These are phyloP conservation scores for Coenobita brevimanus DNA, from an alignment of 1,140 invertebrate species.

Conservation along the genomic window DNA sequence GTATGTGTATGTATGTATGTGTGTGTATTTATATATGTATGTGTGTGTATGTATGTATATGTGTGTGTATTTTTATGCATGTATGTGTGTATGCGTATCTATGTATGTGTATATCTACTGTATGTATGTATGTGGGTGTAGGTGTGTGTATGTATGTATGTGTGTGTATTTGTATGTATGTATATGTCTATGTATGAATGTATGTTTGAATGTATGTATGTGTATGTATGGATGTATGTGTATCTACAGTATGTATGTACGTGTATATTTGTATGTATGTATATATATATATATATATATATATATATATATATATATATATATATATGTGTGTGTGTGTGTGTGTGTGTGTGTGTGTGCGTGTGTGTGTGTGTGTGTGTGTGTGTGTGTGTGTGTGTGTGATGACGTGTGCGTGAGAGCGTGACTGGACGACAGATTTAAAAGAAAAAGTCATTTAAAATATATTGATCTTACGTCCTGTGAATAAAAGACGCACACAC, in stretches of 20 bases:
- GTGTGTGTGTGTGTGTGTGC: background rate
- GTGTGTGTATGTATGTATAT: background rate
- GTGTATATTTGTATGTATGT: conserved; percentile 5
- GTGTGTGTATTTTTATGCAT: background rate
- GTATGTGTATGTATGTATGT: background rate
- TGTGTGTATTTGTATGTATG: conserved; percentile 2
- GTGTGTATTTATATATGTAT: background rate
- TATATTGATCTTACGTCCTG: background rate
- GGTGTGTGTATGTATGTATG: background rate
- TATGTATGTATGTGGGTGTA: background rate
- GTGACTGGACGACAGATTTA: too few species aligned
- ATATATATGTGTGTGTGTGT: background rate
- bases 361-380: background rate
- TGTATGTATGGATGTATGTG: background rate
- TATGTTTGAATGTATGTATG: background rate
- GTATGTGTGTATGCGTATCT: background rate
- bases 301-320: conserved; percentile 25
- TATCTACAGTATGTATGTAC: background rate
- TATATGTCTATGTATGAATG: background rate
- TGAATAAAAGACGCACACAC: background rate
- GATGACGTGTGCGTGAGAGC: too few species aligned
- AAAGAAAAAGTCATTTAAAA: background rate
- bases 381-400: background rate
- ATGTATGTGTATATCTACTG: background rate
- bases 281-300: conserved; percentile 19